Evolutionary conservation across 2,797 vertebrate species (phyloP).

Genomic region (Bradypodion pumilum): DNA sequence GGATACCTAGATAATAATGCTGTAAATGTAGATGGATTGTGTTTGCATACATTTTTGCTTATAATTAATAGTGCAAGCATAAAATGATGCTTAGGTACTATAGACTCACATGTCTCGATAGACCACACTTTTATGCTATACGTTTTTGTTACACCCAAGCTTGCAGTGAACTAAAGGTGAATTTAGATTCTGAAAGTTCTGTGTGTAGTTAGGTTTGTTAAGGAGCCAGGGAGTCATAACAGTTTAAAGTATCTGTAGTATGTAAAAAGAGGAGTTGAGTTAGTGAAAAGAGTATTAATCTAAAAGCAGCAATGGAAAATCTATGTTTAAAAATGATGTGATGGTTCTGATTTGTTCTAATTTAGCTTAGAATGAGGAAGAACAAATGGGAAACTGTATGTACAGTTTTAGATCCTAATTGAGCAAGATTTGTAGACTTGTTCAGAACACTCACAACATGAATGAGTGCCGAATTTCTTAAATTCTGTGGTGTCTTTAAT

Average conservation of each 20-base stretch:
- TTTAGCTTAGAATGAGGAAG: background rate
- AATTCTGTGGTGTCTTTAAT: background rate
- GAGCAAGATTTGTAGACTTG: background rate
- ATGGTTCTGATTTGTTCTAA: background rate
- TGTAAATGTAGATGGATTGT: background rate
- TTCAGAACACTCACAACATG: background rate
- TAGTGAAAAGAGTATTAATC: background rate
- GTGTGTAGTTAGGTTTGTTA: background rate
- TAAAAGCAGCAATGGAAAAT: background rate
- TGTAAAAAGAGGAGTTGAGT: background rate
- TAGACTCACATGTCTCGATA: background rate
- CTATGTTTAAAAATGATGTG: background rate
- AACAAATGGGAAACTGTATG: background rate
- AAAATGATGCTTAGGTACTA: background rate
- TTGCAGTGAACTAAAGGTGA: background rate
- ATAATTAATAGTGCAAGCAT: background rate
- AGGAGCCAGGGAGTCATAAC: background rate
- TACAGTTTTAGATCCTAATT: background rate
- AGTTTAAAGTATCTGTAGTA: constrained; percentile 11
- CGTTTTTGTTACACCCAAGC: background rate
- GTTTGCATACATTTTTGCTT: background rate
- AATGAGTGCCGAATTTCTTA: background rate
- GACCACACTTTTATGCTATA: background rate
- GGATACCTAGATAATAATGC: background rate
- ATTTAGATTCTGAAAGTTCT: background rate